phyloP scores from a whole-genome alignment of 2,888 invertebrate genomes.

The Drosophila putrida region DNA sequence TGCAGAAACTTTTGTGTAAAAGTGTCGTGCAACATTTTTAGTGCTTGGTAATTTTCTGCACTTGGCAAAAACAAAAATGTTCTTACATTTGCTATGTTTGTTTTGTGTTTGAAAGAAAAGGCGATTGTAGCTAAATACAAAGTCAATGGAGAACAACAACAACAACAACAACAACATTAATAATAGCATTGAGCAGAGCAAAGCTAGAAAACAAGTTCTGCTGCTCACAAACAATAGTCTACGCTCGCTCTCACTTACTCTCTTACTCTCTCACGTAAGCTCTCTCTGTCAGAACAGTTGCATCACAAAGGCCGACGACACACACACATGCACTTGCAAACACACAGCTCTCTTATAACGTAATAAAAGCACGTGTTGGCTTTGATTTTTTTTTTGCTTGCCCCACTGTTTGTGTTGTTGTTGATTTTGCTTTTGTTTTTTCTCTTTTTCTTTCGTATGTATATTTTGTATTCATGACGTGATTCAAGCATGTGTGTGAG shows the following conservation, averaged over 20 bases:
- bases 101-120: constrained; percentile 25
- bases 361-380: constrained; percentile 84
- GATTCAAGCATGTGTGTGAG: constrained; percentile 41
- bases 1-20: constrained; percentile 20
- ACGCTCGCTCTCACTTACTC: constrained; percentile 19
- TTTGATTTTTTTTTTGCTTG: constrained; percentile 65
- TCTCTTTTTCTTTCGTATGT: constrained; percentile 29
- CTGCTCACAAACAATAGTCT: constrained; percentile 27
- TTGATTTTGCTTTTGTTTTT: constrained; percentile 51
- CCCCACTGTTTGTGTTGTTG: constrained; percentile 29
- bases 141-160: constrained; percentile 41
- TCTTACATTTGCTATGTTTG: constrained; percentile 26
- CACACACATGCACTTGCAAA: constrained; percentile 25
- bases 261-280: constrained; percentile 14
- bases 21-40: constrained; percentile 25
- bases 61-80: constrained; percentile 39
- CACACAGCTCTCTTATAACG: constrained; percentile 56
- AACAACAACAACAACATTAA: constrained; percentile 35
- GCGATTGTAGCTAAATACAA: constrained; percentile 34
- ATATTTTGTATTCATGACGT: constrained; percentile 67
- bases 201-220: constrained; percentile 56
- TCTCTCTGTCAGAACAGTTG: constrained; percentile 55
- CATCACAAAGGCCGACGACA: constrained; percentile 54
- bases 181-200: constrained; percentile 4
- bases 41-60: constrained; percentile 37